phyloP scores from a whole-genome alignment of 1,140 invertebrate species.

The Ips typographus region DNA sequence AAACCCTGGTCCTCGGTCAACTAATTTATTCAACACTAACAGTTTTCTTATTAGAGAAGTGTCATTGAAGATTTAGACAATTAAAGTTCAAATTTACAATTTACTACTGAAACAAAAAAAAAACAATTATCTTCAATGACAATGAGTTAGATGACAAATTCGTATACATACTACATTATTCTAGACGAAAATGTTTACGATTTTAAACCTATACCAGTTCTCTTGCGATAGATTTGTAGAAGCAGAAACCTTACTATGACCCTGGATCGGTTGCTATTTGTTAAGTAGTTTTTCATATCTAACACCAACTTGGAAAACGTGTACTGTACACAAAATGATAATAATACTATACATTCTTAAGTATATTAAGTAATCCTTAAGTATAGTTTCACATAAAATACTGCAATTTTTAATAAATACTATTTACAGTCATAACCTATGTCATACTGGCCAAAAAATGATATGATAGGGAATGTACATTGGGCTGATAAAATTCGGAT shows the following conservation, averaged over 20 bases:
- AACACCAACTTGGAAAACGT: constrained; percentile 35
- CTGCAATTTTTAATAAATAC: constrained; percentile 41
- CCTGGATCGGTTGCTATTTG: constrained; percentile 40
- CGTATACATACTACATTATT: constrained; percentile 33
- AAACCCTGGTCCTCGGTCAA: constrained; percentile 35
- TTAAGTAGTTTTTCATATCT: constrained; percentile 24
- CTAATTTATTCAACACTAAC: constrained; percentile 31
- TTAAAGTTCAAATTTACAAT: constrained; percentile 4
- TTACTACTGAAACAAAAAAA: not conserved
- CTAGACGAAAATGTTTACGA: constrained; percentile 30
- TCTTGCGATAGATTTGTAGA: constrained; percentile 19
- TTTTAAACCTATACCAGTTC: constrained; percentile 30
- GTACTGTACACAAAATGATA: constrained; percentile 35
- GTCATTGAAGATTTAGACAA: not conserved
- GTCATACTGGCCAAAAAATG: constrained; percentile 49
- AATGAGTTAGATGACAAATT: constrained; percentile 24
- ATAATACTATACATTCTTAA: constrained; percentile 33
- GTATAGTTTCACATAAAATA: constrained; percentile 34
- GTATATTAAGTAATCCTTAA: constrained; percentile 26
- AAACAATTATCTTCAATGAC: constrained; percentile 6
- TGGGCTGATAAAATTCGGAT: constrained; percentile 39
- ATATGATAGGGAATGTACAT: constrained; percentile 53
- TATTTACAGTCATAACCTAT: constrained; percentile 47
- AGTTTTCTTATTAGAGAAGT: constrained; percentile 12
- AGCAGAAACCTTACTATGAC: constrained; percentile 35